Conservation (phyloP, 2,888 invertebrate species). For the Therioaphis trifolii region DNA sequence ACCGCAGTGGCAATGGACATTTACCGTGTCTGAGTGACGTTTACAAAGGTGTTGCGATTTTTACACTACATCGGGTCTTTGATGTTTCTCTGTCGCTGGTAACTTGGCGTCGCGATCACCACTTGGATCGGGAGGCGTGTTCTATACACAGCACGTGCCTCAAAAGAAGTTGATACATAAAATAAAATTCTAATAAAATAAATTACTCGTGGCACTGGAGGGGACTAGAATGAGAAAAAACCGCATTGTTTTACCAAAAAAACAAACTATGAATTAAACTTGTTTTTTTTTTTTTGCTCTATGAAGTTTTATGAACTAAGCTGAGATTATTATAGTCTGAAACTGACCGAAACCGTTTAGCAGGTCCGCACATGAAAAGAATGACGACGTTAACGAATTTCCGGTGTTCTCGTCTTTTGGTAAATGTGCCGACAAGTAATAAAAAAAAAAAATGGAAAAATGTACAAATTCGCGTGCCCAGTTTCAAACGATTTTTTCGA, state of each 20-base stretch:
- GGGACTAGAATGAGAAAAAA: background rate
- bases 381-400: slow-evolving; percentile 57
- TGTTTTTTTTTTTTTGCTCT: background rate
- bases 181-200: background rate
- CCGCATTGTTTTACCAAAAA: background rate
- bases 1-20: slow-evolving; percentile 37
- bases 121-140: background rate
- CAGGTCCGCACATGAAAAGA: slow-evolving; percentile 42
- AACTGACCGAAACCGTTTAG: slow-evolving; percentile 60
- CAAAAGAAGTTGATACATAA: background rate
- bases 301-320: slow-evolving; percentile 18
- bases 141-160: background rate
- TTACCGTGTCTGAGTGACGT: slow-evolving; percentile 37
- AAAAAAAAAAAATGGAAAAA: background rate
- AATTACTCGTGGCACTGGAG: background rate
- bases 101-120: slow-evolving; percentile 30
- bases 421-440: slow-evolving; percentile 55
- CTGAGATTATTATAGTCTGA: slow-evolving; percentile 50
- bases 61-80: slow-evolving; percentile 46
- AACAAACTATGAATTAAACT: slow-evolving; percentile 34
- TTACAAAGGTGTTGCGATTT: slow-evolving; percentile 51
- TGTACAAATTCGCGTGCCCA: slow-evolving; percentile 42
- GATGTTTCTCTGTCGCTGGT: slow-evolving; percentile 32
- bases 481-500: slow-evolving; percentile 56
- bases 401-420: slow-evolving; percentile 54